These are phyloP conservation scores for Sardina pilchardus DNA, from an alignment of 2,113 vertebrate genomes.

Conservation along the genomic window DNA sequence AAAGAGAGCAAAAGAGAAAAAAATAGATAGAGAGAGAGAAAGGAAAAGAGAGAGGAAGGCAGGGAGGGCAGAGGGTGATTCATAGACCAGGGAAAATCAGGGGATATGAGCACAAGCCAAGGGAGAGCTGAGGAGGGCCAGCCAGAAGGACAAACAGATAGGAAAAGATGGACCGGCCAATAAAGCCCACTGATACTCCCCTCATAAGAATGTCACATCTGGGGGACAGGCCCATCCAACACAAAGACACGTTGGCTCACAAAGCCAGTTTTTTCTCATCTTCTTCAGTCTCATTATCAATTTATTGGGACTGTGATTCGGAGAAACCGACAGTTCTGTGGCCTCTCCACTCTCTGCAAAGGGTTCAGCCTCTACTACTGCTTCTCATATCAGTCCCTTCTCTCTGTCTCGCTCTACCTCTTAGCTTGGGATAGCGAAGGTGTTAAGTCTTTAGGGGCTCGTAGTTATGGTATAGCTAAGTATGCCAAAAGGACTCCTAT, in stretches of 20 bases:
- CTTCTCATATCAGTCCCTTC: neutral
- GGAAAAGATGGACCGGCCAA: neutral
- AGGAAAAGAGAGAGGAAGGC: neutral
- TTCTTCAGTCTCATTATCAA: neutral
- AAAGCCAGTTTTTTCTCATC: neutral
- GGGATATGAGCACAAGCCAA: neutral
- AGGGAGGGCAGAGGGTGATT: neutral
- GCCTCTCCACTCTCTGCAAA: too few species aligned
- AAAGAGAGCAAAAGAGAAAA: neutral
- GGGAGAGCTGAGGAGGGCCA: neutral
- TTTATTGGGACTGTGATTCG: neutral
- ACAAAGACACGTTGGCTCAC: neutral
- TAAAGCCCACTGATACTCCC: neutral
- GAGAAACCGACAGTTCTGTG: neutral
- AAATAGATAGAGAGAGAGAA: neutral
- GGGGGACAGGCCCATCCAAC: slow-evolving; percentile 1
- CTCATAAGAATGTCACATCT: neutral
- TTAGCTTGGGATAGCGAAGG: too few species aligned
- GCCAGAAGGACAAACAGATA: neutral
- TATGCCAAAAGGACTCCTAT: too few species aligned
- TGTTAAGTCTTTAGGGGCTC: too few species aligned
- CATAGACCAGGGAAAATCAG: neutral
- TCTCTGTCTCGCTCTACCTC: neutral
- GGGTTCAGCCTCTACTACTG: too few species aligned
- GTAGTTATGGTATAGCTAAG: too few species aligned